Evolutionary conservation across 2,888 invertebrate species (phyloP), one percentile per base, ranked within the genome.

Genomic region (Noctua janthina): DNA sequence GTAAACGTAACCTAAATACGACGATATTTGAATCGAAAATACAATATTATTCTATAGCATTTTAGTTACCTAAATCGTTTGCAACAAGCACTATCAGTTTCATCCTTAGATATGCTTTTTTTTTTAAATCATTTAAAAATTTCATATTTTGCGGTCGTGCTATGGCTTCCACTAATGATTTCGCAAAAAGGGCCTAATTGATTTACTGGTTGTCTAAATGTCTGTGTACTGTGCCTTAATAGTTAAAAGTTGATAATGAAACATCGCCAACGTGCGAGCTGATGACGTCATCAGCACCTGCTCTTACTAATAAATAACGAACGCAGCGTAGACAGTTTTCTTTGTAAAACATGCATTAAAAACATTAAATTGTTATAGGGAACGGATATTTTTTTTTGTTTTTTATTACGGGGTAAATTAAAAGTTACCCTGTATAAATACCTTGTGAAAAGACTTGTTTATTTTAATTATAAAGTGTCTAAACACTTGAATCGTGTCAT

Each of bases 251-350:
- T 78, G 71, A 39, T 83, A 64, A 35, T 78, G 74, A 71, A 79
- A 83, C 67, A 68, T 56, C 71, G 23, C 43, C 67, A 54, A 82
- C 66, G 75, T 46, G 59, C 51, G 62, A 29, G 46, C n/a, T 11
- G 67, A 76, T 85, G n/a, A 76, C 88, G 88, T 87, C 88, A 86
- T 62, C 35, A 66, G 73, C 85, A 86, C 85, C 87, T 85, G 88
- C 85, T 81, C 56, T 51, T 72, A 69, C 46, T 62, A 67, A 23
- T 59, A 70, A 71, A 35, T 64, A 70, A 39, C 15, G 20, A n/a
- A 49, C 69, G 59, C 51, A 73, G 39, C 69, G 54, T 35, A 73
- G 39, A 59, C 15, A 66, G 35, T 84, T 76, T 51, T 75, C 51
- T 81, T 85, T 68, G 71, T 20, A 74, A 54, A 2, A 2, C 20